Conservation (phyloP, 2,113 vertebrate species). For the Kobus ellipsiprymnus region DNA sequence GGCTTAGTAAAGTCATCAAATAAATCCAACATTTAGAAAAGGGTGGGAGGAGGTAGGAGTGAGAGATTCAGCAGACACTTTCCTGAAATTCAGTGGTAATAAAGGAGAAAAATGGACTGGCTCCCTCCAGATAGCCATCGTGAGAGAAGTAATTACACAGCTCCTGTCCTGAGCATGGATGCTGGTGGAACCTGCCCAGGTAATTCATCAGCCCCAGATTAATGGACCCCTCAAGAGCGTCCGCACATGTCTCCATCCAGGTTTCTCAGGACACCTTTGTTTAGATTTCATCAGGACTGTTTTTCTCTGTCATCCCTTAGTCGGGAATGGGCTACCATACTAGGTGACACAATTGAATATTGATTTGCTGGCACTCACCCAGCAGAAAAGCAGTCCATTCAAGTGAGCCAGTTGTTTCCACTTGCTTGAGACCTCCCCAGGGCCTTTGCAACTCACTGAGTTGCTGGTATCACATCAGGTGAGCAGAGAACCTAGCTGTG, state of each 20-base stretch:
- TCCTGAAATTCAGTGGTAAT: neutral
- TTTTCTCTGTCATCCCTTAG: neutral
- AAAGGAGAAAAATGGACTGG: neutral
- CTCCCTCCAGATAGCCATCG: neutral
- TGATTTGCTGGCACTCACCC: neutral
- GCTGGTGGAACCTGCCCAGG: neutral
- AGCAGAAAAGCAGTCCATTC: neutral
- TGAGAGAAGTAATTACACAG: neutral
- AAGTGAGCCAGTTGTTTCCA: neutral
- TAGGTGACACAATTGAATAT: neutral
- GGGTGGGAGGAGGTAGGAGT: accelerated
- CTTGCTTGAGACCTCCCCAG: neutral
- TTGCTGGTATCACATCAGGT: neutral
- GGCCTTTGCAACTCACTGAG: neutral
- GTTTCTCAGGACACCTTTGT: neutral
- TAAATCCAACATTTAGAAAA: neutral
- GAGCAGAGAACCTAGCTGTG: neutral
- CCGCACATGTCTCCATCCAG: neutral
- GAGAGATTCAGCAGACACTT: neutral
- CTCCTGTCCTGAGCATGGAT: neutral
- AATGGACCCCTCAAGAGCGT: neutral
- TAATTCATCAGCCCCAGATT: neutral
- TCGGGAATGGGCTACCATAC: neutral
- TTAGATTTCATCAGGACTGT: neutral
- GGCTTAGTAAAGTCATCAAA: neutral